phyloP scores from a whole-genome alignment of 2,888 invertebrate species.

The Eristalis arbustorum region DNA sequence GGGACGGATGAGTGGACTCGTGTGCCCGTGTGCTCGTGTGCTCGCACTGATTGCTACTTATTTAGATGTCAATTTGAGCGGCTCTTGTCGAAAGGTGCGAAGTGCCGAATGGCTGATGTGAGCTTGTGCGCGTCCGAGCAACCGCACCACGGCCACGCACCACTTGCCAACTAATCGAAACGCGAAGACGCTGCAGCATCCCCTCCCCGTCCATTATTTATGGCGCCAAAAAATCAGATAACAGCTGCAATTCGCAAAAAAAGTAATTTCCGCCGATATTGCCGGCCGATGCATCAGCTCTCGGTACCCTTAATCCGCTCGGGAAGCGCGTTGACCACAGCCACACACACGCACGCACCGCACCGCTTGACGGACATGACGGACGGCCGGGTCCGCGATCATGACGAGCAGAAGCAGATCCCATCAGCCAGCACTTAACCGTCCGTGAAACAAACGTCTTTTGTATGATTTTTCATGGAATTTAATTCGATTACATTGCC shows the following conservation, averaged over 20 bases:
- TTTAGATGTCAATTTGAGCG: slow-evolving; percentile 67
- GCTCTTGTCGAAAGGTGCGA: slow-evolving; percentile 57
- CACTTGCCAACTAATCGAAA: slow-evolving; percentile 51
- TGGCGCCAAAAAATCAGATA: slow-evolving; percentile 71
- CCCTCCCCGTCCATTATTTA: slow-evolving; percentile 69
- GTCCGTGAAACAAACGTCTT: slow-evolving; percentile 67
- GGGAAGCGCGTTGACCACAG: slow-evolving; percentile 60
- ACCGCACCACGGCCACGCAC: slow-evolving; percentile 41
- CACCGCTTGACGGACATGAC: slow-evolving; percentile 32
- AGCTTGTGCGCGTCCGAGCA: slow-evolving; percentile 35
- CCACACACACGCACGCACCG: neutral
- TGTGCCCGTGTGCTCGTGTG: neutral
- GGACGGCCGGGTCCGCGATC: slow-evolving; percentile 7
- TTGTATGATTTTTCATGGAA: slow-evolving; percentile 69
- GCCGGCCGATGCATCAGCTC: slow-evolving; percentile 35
- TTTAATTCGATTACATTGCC: slow-evolving; percentile 69
- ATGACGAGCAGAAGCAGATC: slow-evolving; percentile 30
- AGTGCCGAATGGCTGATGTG: slow-evolving; percentile 50
- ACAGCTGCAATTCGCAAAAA: slow-evolving; percentile 70
- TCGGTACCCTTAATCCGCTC: slow-evolving; percentile 53
- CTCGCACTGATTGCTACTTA: slow-evolving; percentile 30
- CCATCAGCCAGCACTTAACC: slow-evolving; percentile 66
- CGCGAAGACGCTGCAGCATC: slow-evolving; percentile 13
- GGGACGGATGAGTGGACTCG: no score
- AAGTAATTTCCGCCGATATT: slow-evolving; percentile 69